Conservation (phyloP, 2,797 vertebrate genomes). For the Siniperca obscura region DNA sequence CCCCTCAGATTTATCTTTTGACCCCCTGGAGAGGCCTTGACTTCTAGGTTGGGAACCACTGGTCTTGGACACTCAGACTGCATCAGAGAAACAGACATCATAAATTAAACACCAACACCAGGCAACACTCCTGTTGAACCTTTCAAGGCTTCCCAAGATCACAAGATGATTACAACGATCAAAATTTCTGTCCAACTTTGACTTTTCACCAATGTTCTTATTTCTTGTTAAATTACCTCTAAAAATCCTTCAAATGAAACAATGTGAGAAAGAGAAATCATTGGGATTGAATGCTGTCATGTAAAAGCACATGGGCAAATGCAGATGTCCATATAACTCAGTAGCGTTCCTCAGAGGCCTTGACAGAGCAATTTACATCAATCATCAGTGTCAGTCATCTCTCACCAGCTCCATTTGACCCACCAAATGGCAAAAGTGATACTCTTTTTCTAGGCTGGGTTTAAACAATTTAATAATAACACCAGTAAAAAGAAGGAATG, state of each 20-base stretch:
- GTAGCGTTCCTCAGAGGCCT: not conserved
- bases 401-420: not conserved
- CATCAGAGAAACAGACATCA: too few relatives aligned
- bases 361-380: not conserved
- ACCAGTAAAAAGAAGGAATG: not conserved
- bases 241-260: constrained; percentile 2
- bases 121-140: too few relatives aligned
- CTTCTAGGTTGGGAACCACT: not conserved
- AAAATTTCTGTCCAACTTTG: not conserved
- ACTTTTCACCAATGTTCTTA: not conserved
- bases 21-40: not conserved
- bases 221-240: not conserved
- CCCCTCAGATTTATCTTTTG: too few relatives aligned
- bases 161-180: not conserved
- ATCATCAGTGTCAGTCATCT: not conserved
- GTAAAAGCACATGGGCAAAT: not conserved
- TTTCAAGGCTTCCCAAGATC: constrained; percentile 1
- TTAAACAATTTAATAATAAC: not conserved
- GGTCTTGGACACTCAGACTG: too few relatives aligned
- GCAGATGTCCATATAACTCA: not conserved
- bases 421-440: not conserved
- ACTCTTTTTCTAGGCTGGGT: not conserved
- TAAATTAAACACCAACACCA: too few relatives aligned
- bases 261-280: not conserved
- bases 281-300: not conserved